phyloP scores from a whole-genome alignment of 2,797 vertebrate species.

The Tokudaia muenninki region DNA sequence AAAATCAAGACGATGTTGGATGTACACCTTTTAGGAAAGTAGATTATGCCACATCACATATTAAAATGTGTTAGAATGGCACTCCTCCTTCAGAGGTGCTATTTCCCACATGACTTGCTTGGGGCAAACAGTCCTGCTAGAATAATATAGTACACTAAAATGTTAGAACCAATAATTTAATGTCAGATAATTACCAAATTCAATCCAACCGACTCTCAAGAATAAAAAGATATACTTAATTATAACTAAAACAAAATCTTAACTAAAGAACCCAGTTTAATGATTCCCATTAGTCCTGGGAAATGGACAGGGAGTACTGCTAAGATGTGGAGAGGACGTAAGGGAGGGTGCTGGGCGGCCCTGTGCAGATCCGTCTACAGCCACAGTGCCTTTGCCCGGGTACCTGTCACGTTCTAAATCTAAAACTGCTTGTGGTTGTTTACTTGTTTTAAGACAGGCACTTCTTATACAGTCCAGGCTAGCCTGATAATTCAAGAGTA shows the following conservation, averaged over 20 bases:
- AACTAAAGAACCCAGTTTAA: background rate
- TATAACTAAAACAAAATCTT: constrained; percentile 39
- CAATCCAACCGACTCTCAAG: constrained; percentile 10
- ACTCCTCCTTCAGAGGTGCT: background rate
- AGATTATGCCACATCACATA: constrained; percentile 27
- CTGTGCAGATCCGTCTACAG: background rate
- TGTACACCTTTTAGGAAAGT: background rate
- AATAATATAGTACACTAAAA: constrained; percentile 38
- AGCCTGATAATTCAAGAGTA: background rate
- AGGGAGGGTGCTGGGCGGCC: background rate
- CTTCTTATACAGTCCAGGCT: background rate
- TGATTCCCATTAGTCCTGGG: background rate
- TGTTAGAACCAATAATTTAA: background rate
- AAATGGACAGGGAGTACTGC: background rate
- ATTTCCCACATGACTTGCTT: constrained; percentile 19
- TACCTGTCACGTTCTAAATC: background rate
- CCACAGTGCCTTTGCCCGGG: background rate
- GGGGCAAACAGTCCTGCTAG: background rate
- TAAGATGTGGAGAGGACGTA: background rate
- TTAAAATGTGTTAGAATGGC: constrained; percentile 24
- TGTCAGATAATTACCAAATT: background rate
- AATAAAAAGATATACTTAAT: background rate
- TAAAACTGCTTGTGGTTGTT: background rate
- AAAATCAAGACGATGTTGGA: constrained; percentile 36
- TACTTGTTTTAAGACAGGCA: background rate